Evolutionary conservation across 2,113 vertebrate species (phyloP).

Genomic region (Phaethon lepturus): DNA sequence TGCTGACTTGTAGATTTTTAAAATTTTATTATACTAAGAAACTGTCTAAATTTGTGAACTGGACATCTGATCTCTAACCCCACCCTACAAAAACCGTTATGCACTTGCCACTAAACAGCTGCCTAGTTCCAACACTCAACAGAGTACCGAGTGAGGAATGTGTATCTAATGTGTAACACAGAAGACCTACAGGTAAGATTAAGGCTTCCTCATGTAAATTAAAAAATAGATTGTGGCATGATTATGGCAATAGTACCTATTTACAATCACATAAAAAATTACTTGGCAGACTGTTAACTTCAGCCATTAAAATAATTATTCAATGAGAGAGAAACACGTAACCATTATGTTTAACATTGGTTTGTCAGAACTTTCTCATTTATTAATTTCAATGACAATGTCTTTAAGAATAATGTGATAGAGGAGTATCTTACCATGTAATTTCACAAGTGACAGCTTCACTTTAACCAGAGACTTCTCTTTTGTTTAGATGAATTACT

Average conservation of each 20-base stretch:
- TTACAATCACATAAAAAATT: conserved; percentile 5
- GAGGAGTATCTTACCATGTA: not conserved
- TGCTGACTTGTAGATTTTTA: not conserved
- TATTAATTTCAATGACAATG: not conserved
- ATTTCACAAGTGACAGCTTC: not conserved
- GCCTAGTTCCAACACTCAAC: not conserved
- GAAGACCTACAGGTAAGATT: conserved; percentile 35
- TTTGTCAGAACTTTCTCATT: not conserved
- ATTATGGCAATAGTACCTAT: not conserved
- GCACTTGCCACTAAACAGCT: conserved; percentile 22
- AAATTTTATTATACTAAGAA: not conserved
- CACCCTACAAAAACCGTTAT: not conserved
- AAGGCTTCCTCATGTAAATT: not conserved
- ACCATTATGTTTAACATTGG: not conserved
- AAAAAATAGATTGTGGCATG: not conserved
- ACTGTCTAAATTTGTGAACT: not conserved
- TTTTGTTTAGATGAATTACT: not conserved
- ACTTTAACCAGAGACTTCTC: not conserved
- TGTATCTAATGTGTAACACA: not conserved
- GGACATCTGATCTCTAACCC: not conserved
- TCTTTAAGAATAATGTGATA: not conserved
- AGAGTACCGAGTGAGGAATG: not conserved
- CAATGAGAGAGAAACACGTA: not conserved
- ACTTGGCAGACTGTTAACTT: conserved; percentile 35
- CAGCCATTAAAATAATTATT: conserved; percentile 44